Conservation (phyloP, 2,113 vertebrate genomes). For the Pleuronectes platessa region DNA sequence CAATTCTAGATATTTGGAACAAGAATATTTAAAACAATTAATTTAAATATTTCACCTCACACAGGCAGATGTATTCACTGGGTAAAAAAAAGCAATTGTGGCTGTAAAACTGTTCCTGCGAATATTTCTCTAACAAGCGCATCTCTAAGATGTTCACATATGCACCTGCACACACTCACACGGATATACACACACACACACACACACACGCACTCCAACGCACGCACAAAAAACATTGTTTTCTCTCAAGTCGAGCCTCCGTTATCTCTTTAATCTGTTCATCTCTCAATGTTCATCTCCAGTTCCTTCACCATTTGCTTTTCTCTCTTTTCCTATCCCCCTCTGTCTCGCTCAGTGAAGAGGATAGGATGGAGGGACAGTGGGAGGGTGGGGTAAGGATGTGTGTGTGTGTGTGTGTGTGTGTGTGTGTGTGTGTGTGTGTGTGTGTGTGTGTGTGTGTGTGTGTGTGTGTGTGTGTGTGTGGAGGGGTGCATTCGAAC, state of each 20-base stretch:
- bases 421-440: neutral
- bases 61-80: neutral
- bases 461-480: neutral
- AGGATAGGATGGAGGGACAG: constrained; percentile 61
- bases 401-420: neutral
- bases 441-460: neutral
- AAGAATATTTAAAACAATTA: neutral
- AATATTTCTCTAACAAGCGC: constrained; percentile 27
- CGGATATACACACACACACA: neutral
- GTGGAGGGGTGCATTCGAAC: constrained; percentile 72
- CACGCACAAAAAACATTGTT: constrained; percentile 22
- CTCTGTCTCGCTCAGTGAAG: constrained; percentile 66
- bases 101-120: constrained; percentile 4
- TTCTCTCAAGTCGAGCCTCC: constrained; percentile 49
- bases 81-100: neutral
- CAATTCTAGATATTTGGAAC: neutral
- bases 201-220: constrained; percentile 20
- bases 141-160: neutral
- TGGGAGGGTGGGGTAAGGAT: constrained; percentile 3
- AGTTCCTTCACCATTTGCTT: constrained; percentile 66
- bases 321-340: constrained; percentile 43
- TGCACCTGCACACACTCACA: neutral
- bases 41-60: neutral
- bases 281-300: constrained; percentile 58
- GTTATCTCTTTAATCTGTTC: constrained; percentile 64